A percentile compares a stretch with the other conserved stretches of the same genome.
Conservation (phyloP, 2,888 invertebrate species). For the Ashinkailepas kermadecensis region DNA sequence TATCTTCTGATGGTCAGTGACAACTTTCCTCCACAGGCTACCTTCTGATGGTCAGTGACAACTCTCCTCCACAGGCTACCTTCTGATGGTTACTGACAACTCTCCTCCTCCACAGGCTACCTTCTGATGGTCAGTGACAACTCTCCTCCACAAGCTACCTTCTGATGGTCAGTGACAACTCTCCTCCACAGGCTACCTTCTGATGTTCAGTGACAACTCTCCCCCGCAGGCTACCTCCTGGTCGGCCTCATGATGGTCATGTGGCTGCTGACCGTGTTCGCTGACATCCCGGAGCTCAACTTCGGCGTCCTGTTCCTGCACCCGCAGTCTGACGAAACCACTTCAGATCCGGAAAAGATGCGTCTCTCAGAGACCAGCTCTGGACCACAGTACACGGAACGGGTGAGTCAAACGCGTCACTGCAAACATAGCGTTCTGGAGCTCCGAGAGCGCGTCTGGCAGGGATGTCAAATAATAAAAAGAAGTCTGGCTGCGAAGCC, state of each 20-base stretch:
- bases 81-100: too few species aligned
- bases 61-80: too few species aligned
- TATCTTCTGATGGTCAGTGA: too few species aligned
- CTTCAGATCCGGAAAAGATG: slow-evolving; percentile 32
- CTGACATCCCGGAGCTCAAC: slow-evolving; percentile 82
- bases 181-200: too few species aligned
- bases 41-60: too few species aligned
- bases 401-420: slow-evolving; percentile 36
- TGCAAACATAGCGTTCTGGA: not conserved
- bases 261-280: slow-evolving; percentile 73
- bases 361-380: slow-evolving; percentile 32
- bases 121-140: not conserved
- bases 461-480: too few species aligned
- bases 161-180: too few species aligned
- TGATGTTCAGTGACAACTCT: not conserved
- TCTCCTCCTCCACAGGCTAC: too few species aligned
- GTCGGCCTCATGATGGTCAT: slow-evolving; percentile 74
- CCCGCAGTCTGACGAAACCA: slow-evolving; percentile 46
- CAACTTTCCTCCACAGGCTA: too few species aligned
- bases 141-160: slow-evolving; percentile 36
- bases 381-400: slow-evolving; percentile 46
- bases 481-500: too few species aligned
- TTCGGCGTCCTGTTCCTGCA: slow-evolving; percentile 68
- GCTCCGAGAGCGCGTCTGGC: too few species aligned
- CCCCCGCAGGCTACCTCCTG: slow-evolving; percentile 60